phyloP scores from a whole-genome alignment of 2,797 vertebrate species.

The Notamacropus eugenii region DNA sequence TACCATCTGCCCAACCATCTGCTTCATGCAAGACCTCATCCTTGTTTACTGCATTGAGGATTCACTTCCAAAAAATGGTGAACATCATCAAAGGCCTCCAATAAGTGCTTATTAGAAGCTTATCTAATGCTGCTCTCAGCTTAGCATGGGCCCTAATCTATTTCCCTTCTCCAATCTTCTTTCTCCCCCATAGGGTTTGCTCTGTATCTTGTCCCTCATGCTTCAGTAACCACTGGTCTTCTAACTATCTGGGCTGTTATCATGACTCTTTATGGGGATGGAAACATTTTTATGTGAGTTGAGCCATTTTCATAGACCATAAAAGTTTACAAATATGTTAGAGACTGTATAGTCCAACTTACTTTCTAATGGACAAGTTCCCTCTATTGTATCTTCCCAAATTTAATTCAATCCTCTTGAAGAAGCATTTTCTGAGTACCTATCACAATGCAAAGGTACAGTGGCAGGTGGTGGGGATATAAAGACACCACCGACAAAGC shows the following conservation, averaged over 20 bases:
- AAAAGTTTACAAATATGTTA: not conserved
- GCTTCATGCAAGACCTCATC: conserved; percentile 79
- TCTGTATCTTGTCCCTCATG: not conserved
- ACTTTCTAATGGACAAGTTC: not conserved
- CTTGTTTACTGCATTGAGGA: conserved; percentile 77
- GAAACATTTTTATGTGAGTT: not conserved
- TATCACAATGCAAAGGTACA: not conserved
- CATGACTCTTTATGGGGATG: not conserved
- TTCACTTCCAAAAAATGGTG: conserved; percentile 75
- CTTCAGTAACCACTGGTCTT: not conserved
- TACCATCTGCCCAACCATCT: conserved; percentile 85
- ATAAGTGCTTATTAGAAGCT: conserved; percentile 77
- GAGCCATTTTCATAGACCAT: not conserved
- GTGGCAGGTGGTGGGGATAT: not conserved
- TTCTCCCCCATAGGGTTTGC: not conserved
- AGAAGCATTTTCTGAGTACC: not conserved
- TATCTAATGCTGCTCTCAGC: conserved; percentile 66
- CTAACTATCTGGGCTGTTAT: not conserved
- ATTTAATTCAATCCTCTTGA: not conserved
- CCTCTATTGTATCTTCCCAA: not conserved
- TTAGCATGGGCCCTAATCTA: conserved; percentile 60
- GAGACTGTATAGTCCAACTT: not conserved
- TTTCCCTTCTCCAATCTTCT: not conserved
- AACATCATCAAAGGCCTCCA: conserved; percentile 75
- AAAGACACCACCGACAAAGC: not conserved